phyloP scores from a whole-genome alignment of 2,113 vertebrate genomes.

The Tachuris rubrigastra region DNA sequence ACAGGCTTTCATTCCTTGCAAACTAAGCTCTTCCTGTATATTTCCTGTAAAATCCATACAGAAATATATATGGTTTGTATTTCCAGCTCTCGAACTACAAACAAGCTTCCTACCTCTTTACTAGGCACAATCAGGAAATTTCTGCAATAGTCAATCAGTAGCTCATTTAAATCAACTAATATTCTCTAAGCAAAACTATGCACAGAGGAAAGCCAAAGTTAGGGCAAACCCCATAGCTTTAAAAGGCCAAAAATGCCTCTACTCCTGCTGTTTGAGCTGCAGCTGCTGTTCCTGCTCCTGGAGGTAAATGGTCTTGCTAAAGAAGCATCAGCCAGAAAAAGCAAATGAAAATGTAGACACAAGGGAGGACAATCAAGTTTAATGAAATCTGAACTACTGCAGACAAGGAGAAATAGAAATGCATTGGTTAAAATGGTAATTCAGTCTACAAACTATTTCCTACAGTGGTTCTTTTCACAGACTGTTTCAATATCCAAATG shows the following conservation, averaged over 20 bases:
- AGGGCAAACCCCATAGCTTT: not conserved
- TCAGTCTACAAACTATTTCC: not conserved
- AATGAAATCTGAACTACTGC: constrained; percentile 79
- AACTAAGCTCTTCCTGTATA: constrained; percentile 8
- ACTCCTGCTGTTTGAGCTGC: not conserved
- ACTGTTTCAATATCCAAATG: not conserved
- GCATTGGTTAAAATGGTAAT: not conserved
- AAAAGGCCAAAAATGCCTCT: not conserved
- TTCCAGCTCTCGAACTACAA: not conserved
- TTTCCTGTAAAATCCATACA: not conserved
- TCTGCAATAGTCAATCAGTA: not conserved
- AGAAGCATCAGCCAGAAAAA: constrained; percentile 77
- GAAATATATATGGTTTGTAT: not conserved
- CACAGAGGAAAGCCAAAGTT: not conserved
- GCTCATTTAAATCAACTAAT: not conserved
- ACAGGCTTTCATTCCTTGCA: not conserved
- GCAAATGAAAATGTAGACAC: constrained; percentile 84
- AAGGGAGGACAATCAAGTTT: constrained; percentile 70
- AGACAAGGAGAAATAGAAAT: constrained; percentile 27
- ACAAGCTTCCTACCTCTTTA: constrained; percentile 51
- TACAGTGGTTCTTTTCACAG: not conserved
- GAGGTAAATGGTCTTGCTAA: constrained; percentile 68
- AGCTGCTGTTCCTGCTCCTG: not conserved
- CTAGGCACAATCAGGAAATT: not conserved
- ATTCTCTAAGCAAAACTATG: not conserved